Evolutionary conservation across 2,888 invertebrate genomes (phyloP).

Genomic region (Mechanitis mazaeus): DNA sequence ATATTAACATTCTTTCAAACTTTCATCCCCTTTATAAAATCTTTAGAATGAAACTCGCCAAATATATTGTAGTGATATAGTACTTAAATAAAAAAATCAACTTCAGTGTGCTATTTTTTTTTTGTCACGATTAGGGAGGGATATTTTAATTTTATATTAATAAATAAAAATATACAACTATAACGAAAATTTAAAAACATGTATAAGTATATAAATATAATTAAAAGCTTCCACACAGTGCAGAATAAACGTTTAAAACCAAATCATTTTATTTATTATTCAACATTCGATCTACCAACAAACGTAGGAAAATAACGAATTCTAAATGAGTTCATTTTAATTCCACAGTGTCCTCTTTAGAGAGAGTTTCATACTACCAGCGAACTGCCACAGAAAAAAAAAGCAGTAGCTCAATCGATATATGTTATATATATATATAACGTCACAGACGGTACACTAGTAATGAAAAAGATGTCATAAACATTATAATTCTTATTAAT

Average conservation of each 20-base stretch:
- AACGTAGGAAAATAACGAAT: conserved; percentile 7
- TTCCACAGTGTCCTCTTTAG: not conserved
- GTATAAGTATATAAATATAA: not conserved
- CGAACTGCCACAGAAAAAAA: not conserved
- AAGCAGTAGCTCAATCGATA: not conserved
- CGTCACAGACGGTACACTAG: too few species aligned
- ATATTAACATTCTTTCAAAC: too few species aligned
- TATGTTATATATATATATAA: not conserved
- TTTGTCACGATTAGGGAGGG: too few species aligned
- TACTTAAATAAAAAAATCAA: too few species aligned
- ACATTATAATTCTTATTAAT: too few species aligned
- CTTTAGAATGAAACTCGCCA: too few species aligned
- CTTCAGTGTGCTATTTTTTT: too few species aligned
- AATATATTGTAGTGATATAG: too few species aligned
- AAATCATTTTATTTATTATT: conserved; percentile 16
- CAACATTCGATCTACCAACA: conserved; percentile 7
- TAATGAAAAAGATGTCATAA: too few species aligned
- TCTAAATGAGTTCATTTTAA: conserved; percentile 5
- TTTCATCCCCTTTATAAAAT: too few species aligned
- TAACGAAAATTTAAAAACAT: not conserved
- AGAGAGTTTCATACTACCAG: not conserved
- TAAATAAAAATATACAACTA: too few species aligned
- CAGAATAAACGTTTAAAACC: conserved; percentile 2
- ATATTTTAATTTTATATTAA: too few species aligned
- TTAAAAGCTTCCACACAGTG: not conserved